Evolutionary conservation across 2,888 invertebrate species (phyloP).

Genomic region (Acanthosepion pharaonis): DNA sequence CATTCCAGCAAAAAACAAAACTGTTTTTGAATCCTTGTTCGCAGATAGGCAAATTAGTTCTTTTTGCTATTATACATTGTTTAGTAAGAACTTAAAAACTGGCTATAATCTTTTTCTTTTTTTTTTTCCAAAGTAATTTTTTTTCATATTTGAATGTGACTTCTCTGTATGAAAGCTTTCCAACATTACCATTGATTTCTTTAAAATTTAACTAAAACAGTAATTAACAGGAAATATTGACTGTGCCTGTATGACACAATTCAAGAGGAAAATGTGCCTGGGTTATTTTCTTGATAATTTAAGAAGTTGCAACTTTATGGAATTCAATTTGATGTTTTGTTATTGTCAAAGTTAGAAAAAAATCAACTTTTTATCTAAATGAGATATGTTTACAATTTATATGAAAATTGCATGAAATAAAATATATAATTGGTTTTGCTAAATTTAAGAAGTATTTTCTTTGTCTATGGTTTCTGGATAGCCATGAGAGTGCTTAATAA

Average conservation of each 20-base stretch:
- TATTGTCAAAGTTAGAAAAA: too few species aligned
- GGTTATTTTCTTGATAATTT: background rate
- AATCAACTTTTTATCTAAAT: too few species aligned
- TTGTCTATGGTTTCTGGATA: too few species aligned
- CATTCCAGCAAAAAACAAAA: too few species aligned
- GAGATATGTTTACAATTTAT: too few species aligned
- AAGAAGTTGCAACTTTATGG: background rate
- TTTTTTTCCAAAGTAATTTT: background rate
- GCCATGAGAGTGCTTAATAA: too few species aligned
- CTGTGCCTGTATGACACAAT: background rate
- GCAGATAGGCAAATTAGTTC: background rate
- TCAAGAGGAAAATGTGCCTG: background rate
- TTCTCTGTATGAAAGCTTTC: conserved; percentile 1
- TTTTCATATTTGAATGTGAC: background rate
- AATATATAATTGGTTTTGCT: too few species aligned
- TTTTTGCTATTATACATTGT: background rate
- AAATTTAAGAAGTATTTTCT: too few species aligned
- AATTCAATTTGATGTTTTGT: too few species aligned
- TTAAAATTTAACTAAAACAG: background rate
- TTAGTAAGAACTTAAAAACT: background rate
- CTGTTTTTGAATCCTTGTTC: background rate
- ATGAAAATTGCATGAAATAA: too few species aligned
- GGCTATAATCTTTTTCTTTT: background rate
- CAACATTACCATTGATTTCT: background rate
- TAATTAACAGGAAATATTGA: background rate